Percentiles rank a stretch among this genome's conserved stretches.
Evolutionary conservation across 2,113 vertebrate species (phyloP).

Genomic region (Leptobrachium leishanense): DNA sequence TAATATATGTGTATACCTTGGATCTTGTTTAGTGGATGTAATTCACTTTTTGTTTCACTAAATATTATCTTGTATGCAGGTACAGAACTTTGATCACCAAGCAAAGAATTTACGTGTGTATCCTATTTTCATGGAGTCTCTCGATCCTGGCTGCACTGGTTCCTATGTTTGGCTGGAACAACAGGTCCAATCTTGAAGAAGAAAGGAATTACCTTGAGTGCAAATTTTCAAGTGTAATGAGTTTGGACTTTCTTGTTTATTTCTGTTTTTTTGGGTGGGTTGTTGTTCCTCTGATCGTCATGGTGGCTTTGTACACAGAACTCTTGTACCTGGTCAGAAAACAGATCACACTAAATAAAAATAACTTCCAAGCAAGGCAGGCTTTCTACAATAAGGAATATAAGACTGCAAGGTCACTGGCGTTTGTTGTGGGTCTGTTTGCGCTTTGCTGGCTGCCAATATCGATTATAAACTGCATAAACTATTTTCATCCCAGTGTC

Average conservation of each 20-base stretch:
- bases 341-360: constrained; percentile 69
- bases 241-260: constrained; percentile 88
- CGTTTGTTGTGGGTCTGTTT: constrained; percentile 83
- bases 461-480: constrained; percentile 78
- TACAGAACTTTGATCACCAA: constrained; percentile 78
- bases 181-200: neutral
- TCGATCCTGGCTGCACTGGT: constrained; percentile 77
- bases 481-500: constrained; percentile 63
- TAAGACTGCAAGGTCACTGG: constrained; percentile 81
- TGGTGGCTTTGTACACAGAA: constrained; percentile 76
- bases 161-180: constrained; percentile 89
- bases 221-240: constrained; percentile 69
- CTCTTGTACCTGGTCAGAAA: constrained; percentile 79
- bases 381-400: constrained; percentile 80
- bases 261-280: constrained; percentile 83
- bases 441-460: constrained; percentile 85
- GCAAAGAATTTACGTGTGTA: constrained; percentile 72
- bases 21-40: too few relatives aligned
- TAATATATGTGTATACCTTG: too few relatives aligned
- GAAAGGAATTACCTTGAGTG: constrained; percentile 62
- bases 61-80: constrained; percentile 60
- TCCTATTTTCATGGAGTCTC: constrained; percentile 80
- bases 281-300: constrained; percentile 75
- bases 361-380: constrained; percentile 41
- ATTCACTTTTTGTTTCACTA: neutral